These are phyloP conservation scores for Gavia stellata DNA, from an alignment of 2,113 vertebrate species.

Conservation along the genomic window DNA sequence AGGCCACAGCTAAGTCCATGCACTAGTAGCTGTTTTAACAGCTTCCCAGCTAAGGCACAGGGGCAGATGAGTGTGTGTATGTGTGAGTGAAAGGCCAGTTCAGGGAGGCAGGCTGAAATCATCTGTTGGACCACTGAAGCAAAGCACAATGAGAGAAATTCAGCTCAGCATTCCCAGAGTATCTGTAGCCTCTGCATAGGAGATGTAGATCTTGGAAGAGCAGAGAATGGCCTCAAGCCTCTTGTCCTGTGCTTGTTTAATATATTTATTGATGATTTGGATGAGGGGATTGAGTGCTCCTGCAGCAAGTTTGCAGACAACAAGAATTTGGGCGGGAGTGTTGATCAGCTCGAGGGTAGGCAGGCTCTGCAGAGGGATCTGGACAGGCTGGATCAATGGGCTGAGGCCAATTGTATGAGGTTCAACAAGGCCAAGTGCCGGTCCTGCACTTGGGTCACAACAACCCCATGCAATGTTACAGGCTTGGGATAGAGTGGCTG, in stretches of 20 bases:
- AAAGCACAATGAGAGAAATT: background rate
- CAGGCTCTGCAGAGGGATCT: no score
- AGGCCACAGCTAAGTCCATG: background rate
- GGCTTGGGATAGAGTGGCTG: no score
- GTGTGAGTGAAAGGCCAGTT: background rate
- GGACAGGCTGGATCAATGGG: no score
- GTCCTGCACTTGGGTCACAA: no score
- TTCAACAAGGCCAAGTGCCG: no score
- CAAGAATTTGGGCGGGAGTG: no score
- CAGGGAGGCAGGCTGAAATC: background rate
- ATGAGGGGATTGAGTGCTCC: no score
- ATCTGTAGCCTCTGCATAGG: background rate
- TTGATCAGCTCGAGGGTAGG: no score
- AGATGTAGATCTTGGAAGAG: background rate
- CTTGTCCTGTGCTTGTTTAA: background rate
- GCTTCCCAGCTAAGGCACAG: background rate
- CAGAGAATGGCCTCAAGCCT: background rate
- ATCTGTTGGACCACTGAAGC: background rate
- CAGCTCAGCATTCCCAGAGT: background rate
- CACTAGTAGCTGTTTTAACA: background rate
- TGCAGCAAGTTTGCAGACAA: no score
- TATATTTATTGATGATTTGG: no score
- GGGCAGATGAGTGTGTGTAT: fast-evolving
- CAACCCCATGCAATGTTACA: no score
- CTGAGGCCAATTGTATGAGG: no score